Evolutionary conservation across 2,888 invertebrate genomes (phyloP).

Genomic region (Epinotia ramella): DNA sequence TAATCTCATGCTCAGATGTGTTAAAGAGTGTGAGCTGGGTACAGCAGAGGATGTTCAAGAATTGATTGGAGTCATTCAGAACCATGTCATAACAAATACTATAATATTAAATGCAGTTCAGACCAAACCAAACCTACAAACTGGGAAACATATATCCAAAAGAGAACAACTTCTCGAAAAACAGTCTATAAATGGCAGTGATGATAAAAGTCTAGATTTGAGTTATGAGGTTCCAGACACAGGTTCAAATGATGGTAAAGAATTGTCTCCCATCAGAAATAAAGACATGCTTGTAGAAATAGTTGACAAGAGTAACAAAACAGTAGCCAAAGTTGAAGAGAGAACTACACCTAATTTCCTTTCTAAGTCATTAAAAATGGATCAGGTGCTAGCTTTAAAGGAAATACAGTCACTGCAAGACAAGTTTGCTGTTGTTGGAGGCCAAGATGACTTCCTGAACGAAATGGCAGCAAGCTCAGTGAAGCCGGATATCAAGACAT

Average conservation of each 20-base stretch:
- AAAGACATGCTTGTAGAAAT: constrained; percentile 54
- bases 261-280: constrained; percentile 45
- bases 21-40: constrained; percentile 93
- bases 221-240: constrained; percentile 30
- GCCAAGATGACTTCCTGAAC: constrained; percentile 89
- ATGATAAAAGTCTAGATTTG: constrained; percentile 26
- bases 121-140: constrained; percentile 49
- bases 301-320: constrained; percentile 51
- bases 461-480: constrained; percentile 89
- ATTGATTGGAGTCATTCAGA: constrained; percentile 69
- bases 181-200: neutral
- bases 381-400: constrained; percentile 85
- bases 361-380: constrained; percentile 84
- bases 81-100: constrained; percentile 55
- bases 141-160: constrained; percentile 36
- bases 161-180: constrained; percentile 3
- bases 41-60: constrained; percentile 85
- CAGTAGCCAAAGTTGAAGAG: constrained; percentile 45
- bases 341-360: constrained; percentile 88
- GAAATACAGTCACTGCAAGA: constrained; percentile 87
- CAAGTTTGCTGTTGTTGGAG: constrained; percentile 92
- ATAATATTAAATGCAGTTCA: constrained; percentile 47
- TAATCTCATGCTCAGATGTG: constrained; percentile 92
- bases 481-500: constrained; percentile 91
- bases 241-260: constrained; percentile 28